Base-by-base conservation (phyloP, 2,113 vertebrate genomes). In the Zingel zingel region DNA sequence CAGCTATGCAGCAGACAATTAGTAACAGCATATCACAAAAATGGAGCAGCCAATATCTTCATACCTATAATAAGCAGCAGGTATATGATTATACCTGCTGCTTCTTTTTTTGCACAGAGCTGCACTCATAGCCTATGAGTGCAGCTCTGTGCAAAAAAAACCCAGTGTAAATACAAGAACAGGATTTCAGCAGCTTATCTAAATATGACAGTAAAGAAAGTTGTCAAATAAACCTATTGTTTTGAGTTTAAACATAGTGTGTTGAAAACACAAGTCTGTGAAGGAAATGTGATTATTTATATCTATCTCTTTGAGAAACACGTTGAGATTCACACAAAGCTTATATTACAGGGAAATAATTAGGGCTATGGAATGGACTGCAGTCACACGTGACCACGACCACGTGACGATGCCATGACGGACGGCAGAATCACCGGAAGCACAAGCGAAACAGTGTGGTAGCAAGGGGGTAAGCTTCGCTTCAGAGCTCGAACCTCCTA, bases 1-100 rank as follows among this genome's bases (percentile, higher is more conserved):
- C 64, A 57, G 43, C 66, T 45, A 33, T 63, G 57, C 64, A 64
- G 66, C 19, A 25, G 7, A 56, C 21, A 30, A 66, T 65, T 27
- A 70, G 58, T 39, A 59, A 48, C 71, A 59, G 27, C 23, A 11
- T n/a, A 4, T n/a, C 16, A 61, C 3, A 47, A 47, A 56, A 21
- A 27, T 25, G 45, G 5, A 66, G 27, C 45, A 48, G 3, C 21
- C 25, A 33, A 10, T 58, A 25, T 51, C n/a, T 27, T 57, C 25
- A 58, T 15, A 36, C 23, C 54, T 11, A 39, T 30, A 11, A 21
- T 19, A 9, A 67, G 62, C 63, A 68, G 64, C 64, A 36, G 18
- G 36, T 7, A 33, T 33, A 9, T 39, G 9, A 19, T 36, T 36
- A n/a, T n/a, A n/a, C n/a, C n/a, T n/a, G n/a, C n/a, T n/a, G n/a